Evolutionary conservation across 2,888 invertebrate species (phyloP).

Genomic region (Frankliniella fusca): DNA sequence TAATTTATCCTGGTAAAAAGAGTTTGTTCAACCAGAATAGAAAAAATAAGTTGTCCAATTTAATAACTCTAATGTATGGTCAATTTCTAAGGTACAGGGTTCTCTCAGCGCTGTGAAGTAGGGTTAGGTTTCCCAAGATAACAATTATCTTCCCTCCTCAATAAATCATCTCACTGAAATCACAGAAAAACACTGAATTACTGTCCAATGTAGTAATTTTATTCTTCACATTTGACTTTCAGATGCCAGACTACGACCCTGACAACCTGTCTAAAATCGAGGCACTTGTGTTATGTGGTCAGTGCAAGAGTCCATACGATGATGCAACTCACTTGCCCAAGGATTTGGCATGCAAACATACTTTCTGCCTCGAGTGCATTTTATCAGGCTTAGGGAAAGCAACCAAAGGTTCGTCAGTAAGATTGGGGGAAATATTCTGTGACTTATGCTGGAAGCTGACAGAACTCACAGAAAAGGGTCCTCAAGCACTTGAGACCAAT

Average conservation of each 20-base stretch:
- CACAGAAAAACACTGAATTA: no score
- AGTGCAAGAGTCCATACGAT: slow-evolving; percentile 71
- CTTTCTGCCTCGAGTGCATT: slow-evolving; percentile 71
- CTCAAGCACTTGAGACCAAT: slow-evolving; percentile 65
- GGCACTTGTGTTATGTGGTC: slow-evolving; percentile 69
- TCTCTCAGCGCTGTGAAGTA: not conserved
- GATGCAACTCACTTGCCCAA: slow-evolving; percentile 68
- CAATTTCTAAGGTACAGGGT: not conserved
- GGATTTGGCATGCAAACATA: slow-evolving; percentile 69
- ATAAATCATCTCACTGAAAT: no score
- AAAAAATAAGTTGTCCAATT: no score
- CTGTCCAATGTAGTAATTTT: no score
- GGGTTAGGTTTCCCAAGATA: not conserved
- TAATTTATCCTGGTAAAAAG: no score
- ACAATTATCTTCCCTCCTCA: not conserved
- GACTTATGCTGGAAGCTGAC: slow-evolving; percentile 72
- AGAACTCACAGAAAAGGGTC: slow-evolving; percentile 62
- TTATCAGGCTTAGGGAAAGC: slow-evolving; percentile 41
- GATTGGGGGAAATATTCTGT: slow-evolving; percentile 58
- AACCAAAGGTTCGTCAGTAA: slow-evolving; percentile 39
- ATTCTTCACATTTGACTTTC: slow-evolving; percentile 31
- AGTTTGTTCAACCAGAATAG: no score
- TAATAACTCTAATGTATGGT: not conserved
- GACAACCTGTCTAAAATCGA: slow-evolving; percentile 64
- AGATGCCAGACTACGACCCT: slow-evolving; percentile 43